Base-by-base conservation (phyloP, 2,888 invertebrate genomes). In the Heteropelma amictum region DNA sequence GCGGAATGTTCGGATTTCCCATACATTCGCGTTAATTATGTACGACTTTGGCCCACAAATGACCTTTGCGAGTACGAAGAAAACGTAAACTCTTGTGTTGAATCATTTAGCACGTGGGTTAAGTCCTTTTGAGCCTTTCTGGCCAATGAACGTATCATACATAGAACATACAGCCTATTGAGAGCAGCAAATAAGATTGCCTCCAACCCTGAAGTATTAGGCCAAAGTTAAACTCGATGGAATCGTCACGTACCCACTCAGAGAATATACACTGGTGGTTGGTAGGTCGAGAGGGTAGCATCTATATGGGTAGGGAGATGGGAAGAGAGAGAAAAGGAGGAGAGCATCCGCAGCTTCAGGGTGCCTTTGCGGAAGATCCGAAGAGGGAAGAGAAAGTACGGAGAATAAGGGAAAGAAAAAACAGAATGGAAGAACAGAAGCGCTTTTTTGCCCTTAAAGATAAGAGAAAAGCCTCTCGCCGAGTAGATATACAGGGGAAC, bases 401-500 rank as follows among this genome's bases (percentile, higher is more conserved):
- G 19, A 19, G 35, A 47, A 56, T 21, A 71, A 28, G n/a, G 19
- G 17, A 56, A 49, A 61, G 53, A 60, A 60, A 64, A 61, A 54
- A 47, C 19, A 14, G 45, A 56, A 40, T 53, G 42, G 47, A 71
- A 17, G 54, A 70, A 67, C 61, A 30, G 45, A 63, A 71, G 67
- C 51, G 33, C 60, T 72, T 72, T 67, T 70, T 64, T 58, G 67
- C 60, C 60, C 67, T 58, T 64, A 30, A 65, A 71, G 61, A 72
- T 73, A 74, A 78, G 60, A 72, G 70, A 74, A 72, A 67, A 76
- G 64, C 70, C 63, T 64, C 68, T 60, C 65, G 49, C 47, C 56
- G 40, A 49, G 63, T 69, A 40, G 61, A 47, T 40, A 56, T 26
- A 69, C 74, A 60, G 56, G 76, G 60, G 38, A 82, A 83, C 80